Base-by-base conservation (phyloP, 2,888 invertebrate species). In the Thumatha senex region DNA sequence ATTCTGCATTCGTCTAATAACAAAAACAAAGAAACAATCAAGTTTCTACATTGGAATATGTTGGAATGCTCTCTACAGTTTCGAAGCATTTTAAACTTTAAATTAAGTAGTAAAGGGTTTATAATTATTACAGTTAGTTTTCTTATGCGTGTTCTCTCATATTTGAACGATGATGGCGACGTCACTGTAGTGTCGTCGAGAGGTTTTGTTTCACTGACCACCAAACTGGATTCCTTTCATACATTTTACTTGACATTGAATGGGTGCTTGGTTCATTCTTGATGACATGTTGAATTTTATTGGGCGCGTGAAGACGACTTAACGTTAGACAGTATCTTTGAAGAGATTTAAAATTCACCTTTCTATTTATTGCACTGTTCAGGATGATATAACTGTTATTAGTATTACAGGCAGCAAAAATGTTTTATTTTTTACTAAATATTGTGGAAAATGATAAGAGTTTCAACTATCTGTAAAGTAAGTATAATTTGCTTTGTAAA, bases 171-270 rank as follows among this genome's bases (percentile, higher is more conserved):
- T 47, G 54, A 53, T 41, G 63, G 47, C 61, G 61, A 54, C 45
- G 58, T 52, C 62, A 58, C 59, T 57, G 54, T 60, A 61, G 61
- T 58, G 69, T 66, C 67, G 56, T 62, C 48, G 58, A 49, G 48
- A 58, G 64, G 73, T 78, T 80, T 79, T 75, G 75, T 80, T 76
- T 67, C 74, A 76, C 69, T 63, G 63, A 75, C 65, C 60, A 78
- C 74, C 73, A 78, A 82, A 82, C 84, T 71, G 82, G 83, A 82
- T 85, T 84, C 80, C 79, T 79, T 80, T 72, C 74, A 76, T 76
- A 73, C 67, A 63, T 72, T 78, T 75, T 68, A 72, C 73, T 76
- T 63, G 70, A 57, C 64, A 71, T 66, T 82, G 74, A 83, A 84
- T 80, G 80, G 76, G 70, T 70, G 62, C 66, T 60, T 66, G 68